Percentiles rank a stretch among this genome's conserved stretches.
These are phyloP conservation scores for Polyommatus iphigenia DNA, from an alignment of 2,888 invertebrate genomes.

Conservation along the genomic window DNA sequence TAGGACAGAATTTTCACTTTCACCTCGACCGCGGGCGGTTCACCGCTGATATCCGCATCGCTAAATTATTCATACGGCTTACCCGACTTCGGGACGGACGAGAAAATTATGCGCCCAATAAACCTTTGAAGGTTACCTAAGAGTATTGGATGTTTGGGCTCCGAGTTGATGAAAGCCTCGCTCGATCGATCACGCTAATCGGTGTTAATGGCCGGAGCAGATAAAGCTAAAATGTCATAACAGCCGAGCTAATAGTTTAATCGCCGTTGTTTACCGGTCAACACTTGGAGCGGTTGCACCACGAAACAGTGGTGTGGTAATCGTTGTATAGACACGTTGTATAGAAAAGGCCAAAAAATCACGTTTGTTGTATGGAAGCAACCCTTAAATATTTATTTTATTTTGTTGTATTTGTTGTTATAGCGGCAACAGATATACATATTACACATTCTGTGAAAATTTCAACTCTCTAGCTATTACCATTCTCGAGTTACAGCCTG, in stretches of 20 bases:
- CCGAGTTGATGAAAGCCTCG: background rate
- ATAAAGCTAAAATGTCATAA: background rate
- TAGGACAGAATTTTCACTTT: constrained; percentile 7
- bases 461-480: too few relatives aligned
- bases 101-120: background rate
- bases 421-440: too few relatives aligned
- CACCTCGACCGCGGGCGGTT: constrained; percentile 3
- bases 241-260: background rate
- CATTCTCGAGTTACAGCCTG: too few relatives aligned
- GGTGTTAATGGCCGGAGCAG: background rate
- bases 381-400: too few relatives aligned
- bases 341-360: too few relatives aligned
- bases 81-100: background rate
- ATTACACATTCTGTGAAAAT: too few relatives aligned
- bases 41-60: background rate
- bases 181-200: background rate
- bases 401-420: too few relatives aligned
- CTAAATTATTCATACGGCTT: background rate
- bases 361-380: too few relatives aligned
- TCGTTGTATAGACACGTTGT: too few relatives aligned
- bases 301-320: background rate
- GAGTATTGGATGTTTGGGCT: background rate
- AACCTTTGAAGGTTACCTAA: background rate
- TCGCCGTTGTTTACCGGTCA: background rate
- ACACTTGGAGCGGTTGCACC: background rate